Conservation (phyloP, 2,888 invertebrate species). For the Eupelmus urozonus region DNA sequence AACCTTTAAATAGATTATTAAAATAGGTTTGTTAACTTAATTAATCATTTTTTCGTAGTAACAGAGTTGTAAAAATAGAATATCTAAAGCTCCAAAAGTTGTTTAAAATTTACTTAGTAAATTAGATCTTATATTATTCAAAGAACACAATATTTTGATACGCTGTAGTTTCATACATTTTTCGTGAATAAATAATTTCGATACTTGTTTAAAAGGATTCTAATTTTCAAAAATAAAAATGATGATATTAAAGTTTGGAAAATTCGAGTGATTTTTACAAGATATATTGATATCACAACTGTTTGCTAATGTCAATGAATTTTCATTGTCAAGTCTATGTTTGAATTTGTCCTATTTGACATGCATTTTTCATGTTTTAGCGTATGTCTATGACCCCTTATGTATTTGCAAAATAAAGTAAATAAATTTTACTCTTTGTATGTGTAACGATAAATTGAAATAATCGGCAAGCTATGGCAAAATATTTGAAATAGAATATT, state of each 20-base stretch:
- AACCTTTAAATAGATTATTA: conserved; percentile 55
- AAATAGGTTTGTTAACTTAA: conserved; percentile 14
- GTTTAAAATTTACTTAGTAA: no score
- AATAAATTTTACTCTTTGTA: conserved; percentile 15
- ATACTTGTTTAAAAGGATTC: not conserved
- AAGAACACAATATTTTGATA: conserved; percentile 46
- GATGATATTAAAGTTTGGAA: conserved; percentile 16
- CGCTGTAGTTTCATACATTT: conserved; percentile 3
- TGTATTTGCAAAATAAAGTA: conserved; percentile 19
- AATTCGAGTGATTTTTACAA: conserved; percentile 46
- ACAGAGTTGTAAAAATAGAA: no score
- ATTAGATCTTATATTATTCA: conserved; percentile 27
- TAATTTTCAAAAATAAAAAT: not conserved
- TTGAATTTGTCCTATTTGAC: conserved; percentile 37
- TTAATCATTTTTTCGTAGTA: no score
- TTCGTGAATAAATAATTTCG: conserved; percentile 22
- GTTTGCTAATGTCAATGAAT: conserved; percentile 39
- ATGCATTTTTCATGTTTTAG: conserved; percentile 51
- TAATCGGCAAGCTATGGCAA: not conserved
- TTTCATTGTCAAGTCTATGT: conserved; percentile 32
- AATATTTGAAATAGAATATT: conserved; percentile 9
- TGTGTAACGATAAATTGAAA: not conserved
- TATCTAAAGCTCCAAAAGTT: not conserved
- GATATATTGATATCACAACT: conserved; percentile 50
- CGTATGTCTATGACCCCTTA: conserved; percentile 34